Evolutionary conservation across 35 echinoderm and acorn worm genomes (phyloP), one percentile per base, ranked within the genome.

Genomic region (Apostichopus californicus): DNA sequence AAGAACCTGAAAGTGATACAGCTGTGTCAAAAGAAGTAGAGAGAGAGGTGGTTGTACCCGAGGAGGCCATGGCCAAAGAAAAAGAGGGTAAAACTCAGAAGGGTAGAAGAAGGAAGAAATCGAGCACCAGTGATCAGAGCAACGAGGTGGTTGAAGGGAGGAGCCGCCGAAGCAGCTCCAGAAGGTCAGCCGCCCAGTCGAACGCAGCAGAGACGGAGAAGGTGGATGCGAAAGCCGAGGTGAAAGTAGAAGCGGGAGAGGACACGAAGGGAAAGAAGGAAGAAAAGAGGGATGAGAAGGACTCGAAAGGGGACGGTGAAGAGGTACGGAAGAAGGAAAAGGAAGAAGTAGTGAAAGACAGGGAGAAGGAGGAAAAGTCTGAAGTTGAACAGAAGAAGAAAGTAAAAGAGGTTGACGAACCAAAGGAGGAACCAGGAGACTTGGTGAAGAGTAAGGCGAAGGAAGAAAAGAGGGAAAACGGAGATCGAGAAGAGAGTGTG

Each of bases 91-190:
- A 75, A 24, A 77, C 12, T 28, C 63, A 56, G 70, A 89, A 57
- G 17, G 24, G 15, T 57, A 83, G 55, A 14, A 85, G 57, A 23
- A 85, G 81, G 81, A 85, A 85, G 81, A 85, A 85, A 59, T 85
- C 81, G 17, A 85, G 86, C 73, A 77, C 68, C 17, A n/a, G 93
- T 79, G 87, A 90, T 24, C 18, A 91, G 54, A 83, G 85, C 9
- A 63, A 86, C 8, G 55, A 91, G 22, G 79, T 9, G 34, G 66
- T 86, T 52, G 71, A 88, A 80, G 86, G 78, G 20, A 14, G 21
- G 9, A 61, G 28, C 61, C 8, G 28, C 2, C 34, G 86, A 80
- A 53, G 77, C 72, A 90, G 77, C 15, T 54, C 53, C 52, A 54
- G 77, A 46, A 88, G 55, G 23, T 61, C 73, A 52, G 83, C 80